phyloP scores from a whole-genome alignment of 2,888 invertebrate species.

The Erpobdella octoculata region DNA sequence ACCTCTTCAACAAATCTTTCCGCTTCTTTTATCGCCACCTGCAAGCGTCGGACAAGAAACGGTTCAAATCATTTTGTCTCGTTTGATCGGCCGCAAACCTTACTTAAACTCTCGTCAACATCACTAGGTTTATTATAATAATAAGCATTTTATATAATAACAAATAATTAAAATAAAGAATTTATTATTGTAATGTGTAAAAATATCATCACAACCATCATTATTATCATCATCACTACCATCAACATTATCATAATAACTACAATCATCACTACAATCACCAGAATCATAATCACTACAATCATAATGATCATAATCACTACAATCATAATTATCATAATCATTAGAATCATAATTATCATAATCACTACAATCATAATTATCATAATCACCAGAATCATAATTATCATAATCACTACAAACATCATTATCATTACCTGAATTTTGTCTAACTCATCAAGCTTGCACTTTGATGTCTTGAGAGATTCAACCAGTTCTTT shows the following conservation, averaged over 20 bases:
- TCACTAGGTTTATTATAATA: background rate
- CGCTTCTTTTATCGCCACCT: too few relatives aligned
- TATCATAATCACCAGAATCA: background rate
- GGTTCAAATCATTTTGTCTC: too few relatives aligned
- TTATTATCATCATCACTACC: background rate
- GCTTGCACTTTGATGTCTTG: background rate
- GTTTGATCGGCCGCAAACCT: too few relatives aligned
- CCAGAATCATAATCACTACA: background rate
- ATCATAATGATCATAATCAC: background rate
- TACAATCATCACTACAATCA: background rate
- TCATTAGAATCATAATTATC: too few relatives aligned
- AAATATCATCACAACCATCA: background rate
- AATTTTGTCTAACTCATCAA: background rate
- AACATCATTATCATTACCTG: constrained; percentile 13
- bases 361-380: background rate
- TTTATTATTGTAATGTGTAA: too few relatives aligned
- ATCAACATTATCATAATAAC: background rate
- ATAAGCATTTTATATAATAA: background rate
- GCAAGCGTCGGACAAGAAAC: too few relatives aligned
- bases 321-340: background rate
- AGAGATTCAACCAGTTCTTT: background rate
- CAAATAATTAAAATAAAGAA: background rate
- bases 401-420: background rate
- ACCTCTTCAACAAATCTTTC: too few relatives aligned
- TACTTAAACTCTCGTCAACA: too few relatives aligned